phyloP scores from a whole-genome alignment of 2,888 invertebrate species.

The Acronicta psi region DNA sequence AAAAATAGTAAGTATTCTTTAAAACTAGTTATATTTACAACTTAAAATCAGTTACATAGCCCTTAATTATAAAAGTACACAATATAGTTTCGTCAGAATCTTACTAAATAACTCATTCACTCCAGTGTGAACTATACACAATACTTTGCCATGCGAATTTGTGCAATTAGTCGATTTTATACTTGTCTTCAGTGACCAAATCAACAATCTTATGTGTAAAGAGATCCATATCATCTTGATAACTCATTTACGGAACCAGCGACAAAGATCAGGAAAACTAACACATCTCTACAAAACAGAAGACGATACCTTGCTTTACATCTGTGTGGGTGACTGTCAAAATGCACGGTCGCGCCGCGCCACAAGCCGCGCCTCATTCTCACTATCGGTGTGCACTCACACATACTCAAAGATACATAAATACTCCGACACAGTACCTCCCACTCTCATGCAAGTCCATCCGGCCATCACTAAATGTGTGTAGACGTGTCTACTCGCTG shows the following conservation, averaged over 20 bases:
- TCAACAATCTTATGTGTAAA: too few species aligned
- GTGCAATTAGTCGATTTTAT: background rate
- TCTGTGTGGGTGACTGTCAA: too few species aligned
- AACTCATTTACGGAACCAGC: too few species aligned
- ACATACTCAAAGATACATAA: background rate
- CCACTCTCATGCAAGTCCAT: background rate
- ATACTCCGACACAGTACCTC: background rate
- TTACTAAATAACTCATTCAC: background rate
- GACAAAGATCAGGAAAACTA: too few species aligned
- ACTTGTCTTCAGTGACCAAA: background rate
- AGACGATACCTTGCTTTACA: too few species aligned
- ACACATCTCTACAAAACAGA: too few species aligned
- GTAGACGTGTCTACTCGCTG: slow-evolving; percentile 49
- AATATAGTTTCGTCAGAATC: slow-evolving; percentile 21
- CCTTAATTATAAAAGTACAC: slow-evolving; percentile 20
- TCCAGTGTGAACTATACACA: background rate
- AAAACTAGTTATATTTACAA: slow-evolving; percentile 46
- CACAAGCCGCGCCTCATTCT: too few species aligned
- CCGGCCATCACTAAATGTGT: background rate
- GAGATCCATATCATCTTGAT: too few species aligned
- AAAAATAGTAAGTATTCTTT: slow-evolving; percentile 8
- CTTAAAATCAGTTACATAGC: slow-evolving; percentile 36
- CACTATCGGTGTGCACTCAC: too few species aligned
- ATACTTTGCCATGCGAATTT: background rate
- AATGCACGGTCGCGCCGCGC: too few species aligned